Conservation (phyloP, 1,140 invertebrate genomes). For the Ceratina calcarata region DNA sequence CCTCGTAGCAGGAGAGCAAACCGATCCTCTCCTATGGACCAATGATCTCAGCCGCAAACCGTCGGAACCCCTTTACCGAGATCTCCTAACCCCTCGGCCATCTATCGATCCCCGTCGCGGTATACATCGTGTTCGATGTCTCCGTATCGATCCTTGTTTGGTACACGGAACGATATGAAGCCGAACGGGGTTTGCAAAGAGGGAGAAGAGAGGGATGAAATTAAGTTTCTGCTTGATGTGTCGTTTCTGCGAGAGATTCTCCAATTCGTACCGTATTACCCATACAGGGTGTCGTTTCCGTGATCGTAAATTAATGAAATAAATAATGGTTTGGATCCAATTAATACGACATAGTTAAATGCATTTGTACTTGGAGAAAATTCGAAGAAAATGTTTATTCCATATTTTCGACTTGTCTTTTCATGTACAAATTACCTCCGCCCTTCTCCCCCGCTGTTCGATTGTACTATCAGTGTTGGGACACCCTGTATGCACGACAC, state of each 20-base stretch:
- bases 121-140: neutral
- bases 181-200: neutral
- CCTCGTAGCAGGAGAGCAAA: neutral
- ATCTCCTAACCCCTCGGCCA: neutral
- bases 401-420: too few species aligned
- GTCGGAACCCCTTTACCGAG: constrained; percentile 2
- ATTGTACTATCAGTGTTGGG: too few species aligned
- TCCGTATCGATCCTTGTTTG: neutral
- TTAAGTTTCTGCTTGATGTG: neutral
- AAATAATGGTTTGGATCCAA: too few species aligned
- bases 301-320: too few species aligned
- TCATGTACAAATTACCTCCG: too few species aligned
- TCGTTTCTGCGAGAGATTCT: neutral
- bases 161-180: neutral
- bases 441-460: too few species aligned
- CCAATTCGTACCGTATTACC: too few species aligned
- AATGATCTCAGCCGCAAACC: neutral
- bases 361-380: too few species aligned
- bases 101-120: too few species aligned
- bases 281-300: too few species aligned
- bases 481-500: neutral
- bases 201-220: neutral
- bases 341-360: too few species aligned
- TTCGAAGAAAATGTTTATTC: too few species aligned
- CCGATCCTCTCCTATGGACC: neutral